Evolutionary conservation across 1,140 invertebrate species (phyloP).

Genomic region (Bombus sibiricus): DNA sequence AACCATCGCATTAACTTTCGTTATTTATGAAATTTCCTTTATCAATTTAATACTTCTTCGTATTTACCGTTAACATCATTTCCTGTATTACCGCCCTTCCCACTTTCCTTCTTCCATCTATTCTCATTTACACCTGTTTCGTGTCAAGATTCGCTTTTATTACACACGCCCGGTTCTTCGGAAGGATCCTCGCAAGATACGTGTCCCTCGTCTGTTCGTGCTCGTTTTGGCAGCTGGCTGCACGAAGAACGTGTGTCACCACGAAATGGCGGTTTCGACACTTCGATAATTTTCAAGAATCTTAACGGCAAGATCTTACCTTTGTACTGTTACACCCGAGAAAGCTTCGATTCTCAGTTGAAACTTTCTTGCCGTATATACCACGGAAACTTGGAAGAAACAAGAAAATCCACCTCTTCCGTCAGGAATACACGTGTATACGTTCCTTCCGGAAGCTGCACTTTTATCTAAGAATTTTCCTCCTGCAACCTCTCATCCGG

Average conservation of each 20-base stretch:
- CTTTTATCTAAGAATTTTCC: conserved; percentile 34
- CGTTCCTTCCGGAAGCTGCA: background rate
- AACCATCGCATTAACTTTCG: no score
- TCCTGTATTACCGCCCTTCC: background rate
- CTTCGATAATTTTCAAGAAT: conserved; percentile 45
- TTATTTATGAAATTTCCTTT: background rate
- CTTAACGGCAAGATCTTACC: conserved; percentile 34
- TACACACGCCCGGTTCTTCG: no score
- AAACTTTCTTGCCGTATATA: conserved; percentile 6
- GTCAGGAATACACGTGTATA: conserved; percentile 6
- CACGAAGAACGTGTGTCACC: background rate
- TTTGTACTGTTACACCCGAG: background rate
- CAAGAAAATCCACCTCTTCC: conserved; percentile 4
- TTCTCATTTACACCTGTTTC: no score
- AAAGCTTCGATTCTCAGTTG: conserved; percentile 9
- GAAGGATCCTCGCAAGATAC: background rate
- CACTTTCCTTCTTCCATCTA: background rate
- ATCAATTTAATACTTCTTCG: background rate
- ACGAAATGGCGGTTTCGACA: background rate
- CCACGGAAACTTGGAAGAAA: conserved; percentile 19
- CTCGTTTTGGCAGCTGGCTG: background rate
- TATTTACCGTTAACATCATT: background rate
- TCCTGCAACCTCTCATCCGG: background rate
- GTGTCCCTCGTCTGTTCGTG: background rate
- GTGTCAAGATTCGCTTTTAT: no score